phyloP scores from a whole-genome alignment of 2,797 vertebrate species.

The Argyrosomus regius region DNA sequence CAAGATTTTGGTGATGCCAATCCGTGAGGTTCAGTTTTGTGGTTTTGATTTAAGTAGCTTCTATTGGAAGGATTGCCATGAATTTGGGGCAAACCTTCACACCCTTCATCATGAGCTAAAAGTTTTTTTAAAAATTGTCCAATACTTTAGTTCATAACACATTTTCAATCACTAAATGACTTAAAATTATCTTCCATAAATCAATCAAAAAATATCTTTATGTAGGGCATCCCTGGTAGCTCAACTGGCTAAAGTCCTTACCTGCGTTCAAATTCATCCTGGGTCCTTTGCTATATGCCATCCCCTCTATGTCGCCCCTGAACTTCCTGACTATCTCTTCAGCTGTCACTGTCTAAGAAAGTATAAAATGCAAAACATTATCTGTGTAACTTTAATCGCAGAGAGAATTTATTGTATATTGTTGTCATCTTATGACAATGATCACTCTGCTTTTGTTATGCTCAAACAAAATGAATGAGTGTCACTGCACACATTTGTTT shows the following conservation, averaged over 20 bases:
- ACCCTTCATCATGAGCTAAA: not conserved
- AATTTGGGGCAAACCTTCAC: not conserved
- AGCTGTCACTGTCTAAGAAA: too few species aligned
- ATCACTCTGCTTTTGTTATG: conserved; percentile 18
- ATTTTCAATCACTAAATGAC: not conserved
- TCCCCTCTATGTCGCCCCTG: too few species aligned
- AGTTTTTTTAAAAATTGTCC: not conserved
- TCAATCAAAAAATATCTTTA: not conserved
- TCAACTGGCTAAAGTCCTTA: too few species aligned
- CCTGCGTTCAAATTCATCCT: too few species aligned
- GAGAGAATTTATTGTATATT: not conserved
- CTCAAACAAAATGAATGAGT: conserved; percentile 16
- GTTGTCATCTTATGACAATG: not conserved
- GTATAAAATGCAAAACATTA: too few species aligned
- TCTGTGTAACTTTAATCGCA: not conserved
- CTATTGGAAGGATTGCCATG: not conserved
- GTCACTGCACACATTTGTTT: conserved; percentile 11
- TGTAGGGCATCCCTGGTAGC: too few species aligned
- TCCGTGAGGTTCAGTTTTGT: not conserved
- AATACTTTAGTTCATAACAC: not conserved
- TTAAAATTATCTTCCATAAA: not conserved
- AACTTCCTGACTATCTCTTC: too few species aligned
- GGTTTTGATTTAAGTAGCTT: not conserved
- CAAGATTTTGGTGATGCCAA: not conserved
- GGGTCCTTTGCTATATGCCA: too few species aligned